A percentile compares a stretch with the other conserved stretches of the same genome.
Evolutionary conservation across 2,888 invertebrate genomes (phyloP).

Genomic region (Lithophane ornitopus): DNA sequence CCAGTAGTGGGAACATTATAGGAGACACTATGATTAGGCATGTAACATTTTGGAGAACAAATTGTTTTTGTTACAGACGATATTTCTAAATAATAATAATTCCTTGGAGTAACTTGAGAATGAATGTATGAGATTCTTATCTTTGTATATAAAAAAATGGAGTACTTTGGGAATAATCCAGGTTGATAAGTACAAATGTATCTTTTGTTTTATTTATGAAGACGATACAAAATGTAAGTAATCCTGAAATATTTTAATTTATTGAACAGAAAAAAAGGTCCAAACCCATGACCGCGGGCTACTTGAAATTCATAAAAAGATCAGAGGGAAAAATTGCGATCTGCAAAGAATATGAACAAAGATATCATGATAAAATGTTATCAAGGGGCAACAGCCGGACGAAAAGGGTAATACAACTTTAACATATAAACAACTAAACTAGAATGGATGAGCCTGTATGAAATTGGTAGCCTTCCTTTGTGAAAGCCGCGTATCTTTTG

Average conservation of each 20-base stretch:
- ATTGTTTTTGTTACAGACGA: no score
- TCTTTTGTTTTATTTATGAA: neutral
- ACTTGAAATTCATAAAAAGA: constrained; percentile 79
- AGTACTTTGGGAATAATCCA: no score
- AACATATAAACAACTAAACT: constrained; percentile 81
- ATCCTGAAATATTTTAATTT: constrained; percentile 58
- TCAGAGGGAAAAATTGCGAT: constrained; percentile 72
- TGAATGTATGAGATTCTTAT: no score
- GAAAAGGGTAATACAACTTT: constrained; percentile 77
- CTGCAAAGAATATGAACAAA: constrained; percentile 71
- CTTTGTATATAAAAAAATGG: no score
- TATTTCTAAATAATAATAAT: no score
- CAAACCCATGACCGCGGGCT: constrained; percentile 60
- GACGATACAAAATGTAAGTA: neutral
- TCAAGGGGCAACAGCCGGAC: constrained; percentile 75
- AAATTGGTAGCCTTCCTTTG: constrained; percentile 80
- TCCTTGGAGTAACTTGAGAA: no score
- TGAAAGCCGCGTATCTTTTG: constrained; percentile 77
- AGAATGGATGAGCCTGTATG: constrained; percentile 77
- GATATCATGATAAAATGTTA: constrained; percentile 73
- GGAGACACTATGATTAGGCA: no score
- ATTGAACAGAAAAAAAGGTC: constrained; percentile 30
- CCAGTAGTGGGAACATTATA: neutral
- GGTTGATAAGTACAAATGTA: no score
- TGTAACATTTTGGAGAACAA: no score